These are phyloP conservation scores for Mastigias papua DNA, from an alignment of 30 jellyfish, hydroid and myxozoan genomes.

Conservation along the genomic window DNA sequence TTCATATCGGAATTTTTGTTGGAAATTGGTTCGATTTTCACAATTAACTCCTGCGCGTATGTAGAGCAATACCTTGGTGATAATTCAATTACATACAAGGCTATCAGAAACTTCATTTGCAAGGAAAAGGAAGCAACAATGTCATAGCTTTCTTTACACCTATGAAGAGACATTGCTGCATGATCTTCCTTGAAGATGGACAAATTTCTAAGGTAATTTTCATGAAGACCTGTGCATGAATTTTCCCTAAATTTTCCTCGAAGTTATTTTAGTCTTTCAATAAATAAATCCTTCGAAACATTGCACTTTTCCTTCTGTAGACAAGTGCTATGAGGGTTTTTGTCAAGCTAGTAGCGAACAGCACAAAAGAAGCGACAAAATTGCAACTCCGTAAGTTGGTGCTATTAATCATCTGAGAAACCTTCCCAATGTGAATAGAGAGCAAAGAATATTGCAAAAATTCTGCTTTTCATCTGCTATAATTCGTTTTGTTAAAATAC, in stretches of 20 bases:
- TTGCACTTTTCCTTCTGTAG: background rate
- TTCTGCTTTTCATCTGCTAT: constrained; percentile 3
- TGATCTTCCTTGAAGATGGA: too few species aligned
- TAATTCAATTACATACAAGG: too few species aligned
- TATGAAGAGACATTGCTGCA: too few species aligned
- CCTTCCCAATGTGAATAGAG: background rate
- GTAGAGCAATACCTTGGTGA: too few species aligned
- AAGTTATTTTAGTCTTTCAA: background rate
- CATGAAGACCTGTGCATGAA: background rate
- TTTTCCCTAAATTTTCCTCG: background rate
- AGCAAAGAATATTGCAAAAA: background rate
- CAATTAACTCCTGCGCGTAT: too few species aligned
- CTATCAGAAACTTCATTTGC: too few species aligned
- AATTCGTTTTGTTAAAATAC: background rate
- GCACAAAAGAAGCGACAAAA: background rate
- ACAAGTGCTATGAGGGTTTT: background rate
- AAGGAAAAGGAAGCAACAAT: too few species aligned
- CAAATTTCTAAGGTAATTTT: background rate
- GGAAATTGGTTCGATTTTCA: too few species aligned
- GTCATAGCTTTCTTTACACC: too few species aligned
- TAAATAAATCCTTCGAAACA: background rate
- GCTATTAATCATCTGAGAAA: constrained; percentile 3
- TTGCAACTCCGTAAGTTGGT: background rate
- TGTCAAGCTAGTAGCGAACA: background rate
- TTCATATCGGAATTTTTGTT: too few species aligned